A percentile compares a stretch with the other conserved stretches of the same genome.
Evolutionary conservation across 2,797 vertebrate genomes (phyloP).

Genomic region (Fringilla coelebs): DNA sequence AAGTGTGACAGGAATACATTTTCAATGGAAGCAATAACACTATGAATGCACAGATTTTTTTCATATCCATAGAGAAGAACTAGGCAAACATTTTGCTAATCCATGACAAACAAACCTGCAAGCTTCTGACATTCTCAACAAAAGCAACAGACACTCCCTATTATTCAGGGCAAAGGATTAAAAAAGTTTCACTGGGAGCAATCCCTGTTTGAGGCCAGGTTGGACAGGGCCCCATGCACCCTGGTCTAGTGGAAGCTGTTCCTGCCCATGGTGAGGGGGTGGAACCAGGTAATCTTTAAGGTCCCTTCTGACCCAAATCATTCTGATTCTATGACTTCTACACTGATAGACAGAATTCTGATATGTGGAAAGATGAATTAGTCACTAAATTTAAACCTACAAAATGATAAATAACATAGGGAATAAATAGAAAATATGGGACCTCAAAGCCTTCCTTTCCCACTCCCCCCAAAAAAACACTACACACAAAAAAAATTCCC

Average conservation of each 20-base stretch:
- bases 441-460: not conserved
- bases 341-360: not conserved
- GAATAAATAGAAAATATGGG: not conserved
- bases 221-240: not conserved
- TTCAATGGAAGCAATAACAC: not conserved
- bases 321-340: not conserved
- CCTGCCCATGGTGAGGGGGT: not conserved
- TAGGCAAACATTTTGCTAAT: not conserved
- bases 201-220: not conserved
- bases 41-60: not conserved
- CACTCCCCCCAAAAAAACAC: accelerated
- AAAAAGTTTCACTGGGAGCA: not conserved
- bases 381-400: not conserved
- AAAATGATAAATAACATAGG: not conserved
- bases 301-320: not conserved
- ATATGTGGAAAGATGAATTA: not conserved
- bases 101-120: not conserved
- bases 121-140: not conserved
- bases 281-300: not conserved
- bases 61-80: not conserved
- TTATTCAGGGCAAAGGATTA: not conserved
- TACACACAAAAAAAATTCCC: accelerated
- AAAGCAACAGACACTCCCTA: not conserved
- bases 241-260: not conserved
- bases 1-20: not conserved